Evolutionary conservation across 2,797 vertebrate genomes (phyloP).

Genomic region (Astyanax mexicanus): DNA sequence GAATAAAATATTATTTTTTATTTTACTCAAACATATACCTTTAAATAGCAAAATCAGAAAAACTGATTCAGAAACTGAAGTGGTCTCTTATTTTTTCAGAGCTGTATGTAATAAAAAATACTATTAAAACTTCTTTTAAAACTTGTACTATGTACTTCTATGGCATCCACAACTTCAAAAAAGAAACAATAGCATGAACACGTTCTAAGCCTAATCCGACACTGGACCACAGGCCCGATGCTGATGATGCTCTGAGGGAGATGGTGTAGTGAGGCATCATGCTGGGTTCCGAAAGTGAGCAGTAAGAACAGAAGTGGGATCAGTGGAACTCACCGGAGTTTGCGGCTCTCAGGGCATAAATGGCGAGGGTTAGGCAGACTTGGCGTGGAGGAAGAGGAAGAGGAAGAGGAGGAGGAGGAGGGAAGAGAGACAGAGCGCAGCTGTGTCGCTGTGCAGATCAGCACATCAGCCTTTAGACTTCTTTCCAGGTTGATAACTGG

Average conservation of each 20-base stretch:
- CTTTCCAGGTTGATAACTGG: slow-evolving; percentile 74
- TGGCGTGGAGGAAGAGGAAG: slow-evolving; percentile 10
- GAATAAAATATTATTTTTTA: too few relatives aligned
- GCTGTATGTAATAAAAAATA: too few relatives aligned
- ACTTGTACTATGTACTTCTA: not conserved
- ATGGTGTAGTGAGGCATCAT: slow-evolving; percentile 23
- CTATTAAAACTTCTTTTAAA: not conserved
- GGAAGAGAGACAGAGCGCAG: slow-evolving; percentile 49
- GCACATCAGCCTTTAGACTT: slow-evolving; percentile 78
- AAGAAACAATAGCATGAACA: slow-evolving; percentile 19
- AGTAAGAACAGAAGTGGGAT: slow-evolving; percentile 28
- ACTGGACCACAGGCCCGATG: slow-evolving; percentile 13
- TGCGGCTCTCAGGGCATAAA: slow-evolving; percentile 73
- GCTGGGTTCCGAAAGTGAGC: slow-evolving; percentile 22
- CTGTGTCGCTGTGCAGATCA: slow-evolving; percentile 63
- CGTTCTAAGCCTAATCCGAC: slow-evolving; percentile 20
- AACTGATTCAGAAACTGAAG: too few relatives aligned
- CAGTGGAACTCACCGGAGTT: slow-evolving; percentile 70
- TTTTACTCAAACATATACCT: too few relatives aligned
- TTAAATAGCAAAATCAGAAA: too few relatives aligned
- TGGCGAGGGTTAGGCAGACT: slow-evolving; percentile 59
- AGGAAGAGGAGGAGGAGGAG: too few relatives aligned
- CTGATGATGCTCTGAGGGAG: not conserved
- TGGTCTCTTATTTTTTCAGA: too few relatives aligned
- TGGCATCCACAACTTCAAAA: not conserved